Base-by-base conservation (phyloP, 2,888 invertebrate species). In the Leptogaster cylindrica region DNA sequence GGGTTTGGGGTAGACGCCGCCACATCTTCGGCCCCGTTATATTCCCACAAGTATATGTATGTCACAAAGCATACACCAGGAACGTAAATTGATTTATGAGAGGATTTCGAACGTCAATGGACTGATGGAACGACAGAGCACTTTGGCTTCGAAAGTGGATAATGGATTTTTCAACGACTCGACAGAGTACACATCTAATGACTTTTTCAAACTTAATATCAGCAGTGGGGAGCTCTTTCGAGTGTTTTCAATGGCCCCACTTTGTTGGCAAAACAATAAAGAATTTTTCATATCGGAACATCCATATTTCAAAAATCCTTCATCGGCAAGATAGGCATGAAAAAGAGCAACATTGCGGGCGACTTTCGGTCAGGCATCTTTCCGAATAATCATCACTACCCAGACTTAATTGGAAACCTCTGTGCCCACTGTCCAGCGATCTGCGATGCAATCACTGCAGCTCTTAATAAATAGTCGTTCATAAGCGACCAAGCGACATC, bases 81-180 rank as follows among this genome's bases (percentile, higher is more conserved):
- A 61, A 61, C 61, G 61, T 28, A 61, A 61, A 61, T 61, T 61
- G 61, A 61, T 61, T 61, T 61, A 61, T 61, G 61, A 61, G 61
- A 28, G 44, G 61, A 61, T 61, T 48, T 61, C 61, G 28, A 61
- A 61, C 44, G 61, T 61, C 61, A 23, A 41, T 28, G 61, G 44
- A 28, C 27, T 27, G 61, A 20, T 39, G 39, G 18, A 25, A 41
- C 44, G 44, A n/a, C 28, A 28, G 28, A 27, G 44, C 27, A 61
- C 61, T 61, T 44, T 20, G 44, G 14, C 44, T 23, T 61, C 20
- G 20, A 61, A 44, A 61, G 61, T 61, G 61, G 61, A 61, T 61
- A 61, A 61, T 61, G 61, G 61, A 41, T 61, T 61, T 61, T 61
- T 61, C 61, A 61, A 61, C 44, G 28, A 61, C 44, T 14, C 44